phyloP scores from a whole-genome alignment of 2,797 vertebrate species.

The Thaleichthys pacificus region DNA sequence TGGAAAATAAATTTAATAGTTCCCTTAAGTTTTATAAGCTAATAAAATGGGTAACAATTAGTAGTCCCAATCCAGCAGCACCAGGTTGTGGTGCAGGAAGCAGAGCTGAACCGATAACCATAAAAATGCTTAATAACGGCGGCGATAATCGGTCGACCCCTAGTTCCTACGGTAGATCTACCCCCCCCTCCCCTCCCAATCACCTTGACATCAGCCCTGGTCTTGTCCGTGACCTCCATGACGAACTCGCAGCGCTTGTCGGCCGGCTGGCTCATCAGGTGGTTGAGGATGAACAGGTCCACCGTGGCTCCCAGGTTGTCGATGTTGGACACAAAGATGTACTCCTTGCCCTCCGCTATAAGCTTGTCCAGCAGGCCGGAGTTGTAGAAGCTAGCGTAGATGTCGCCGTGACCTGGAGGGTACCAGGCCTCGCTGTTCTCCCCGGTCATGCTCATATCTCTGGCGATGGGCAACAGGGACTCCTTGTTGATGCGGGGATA shows the following conservation, averaged over 20 bases:
- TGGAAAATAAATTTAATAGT: too few relatives aligned
- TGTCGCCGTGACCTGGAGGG: slow-evolving; percentile 87
- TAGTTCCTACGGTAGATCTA: too few relatives aligned
- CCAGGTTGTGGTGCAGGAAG: too few relatives aligned
- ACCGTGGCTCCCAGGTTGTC: slow-evolving; percentile 90
- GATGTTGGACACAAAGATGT: slow-evolving; percentile 91
- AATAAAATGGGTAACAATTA: too few relatives aligned
- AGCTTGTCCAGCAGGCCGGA: slow-evolving; percentile 84
- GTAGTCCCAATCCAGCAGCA: too few relatives aligned
- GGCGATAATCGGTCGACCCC: too few relatives aligned
- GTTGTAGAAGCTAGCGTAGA: slow-evolving; percentile 86
- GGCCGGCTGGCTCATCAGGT: slow-evolving; percentile 83
- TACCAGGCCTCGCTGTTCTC: slow-evolving; percentile 87
- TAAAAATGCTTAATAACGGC: too few relatives aligned
- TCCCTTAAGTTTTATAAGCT: too few relatives aligned
- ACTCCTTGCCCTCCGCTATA: slow-evolving; percentile 83
- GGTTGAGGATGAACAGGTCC: slow-evolving; percentile 87
- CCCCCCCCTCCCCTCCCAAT: too few relatives aligned
- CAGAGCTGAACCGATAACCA: too few relatives aligned
- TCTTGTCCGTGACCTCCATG: slow-evolving; percentile 92
- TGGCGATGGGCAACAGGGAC: slow-evolving; percentile 85
- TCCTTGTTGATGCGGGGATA: slow-evolving; percentile 90
- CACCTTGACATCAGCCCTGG: slow-evolving; percentile 88
- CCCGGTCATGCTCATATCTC: slow-evolving; percentile 78
- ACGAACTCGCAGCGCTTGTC: slow-evolving; percentile 86